Percentiles rank a stretch among this genome's conserved stretches.
Evolutionary conservation across 64 coral and sea anemone genomes (phyloP).

Genomic region (Anthopleura sola): DNA sequence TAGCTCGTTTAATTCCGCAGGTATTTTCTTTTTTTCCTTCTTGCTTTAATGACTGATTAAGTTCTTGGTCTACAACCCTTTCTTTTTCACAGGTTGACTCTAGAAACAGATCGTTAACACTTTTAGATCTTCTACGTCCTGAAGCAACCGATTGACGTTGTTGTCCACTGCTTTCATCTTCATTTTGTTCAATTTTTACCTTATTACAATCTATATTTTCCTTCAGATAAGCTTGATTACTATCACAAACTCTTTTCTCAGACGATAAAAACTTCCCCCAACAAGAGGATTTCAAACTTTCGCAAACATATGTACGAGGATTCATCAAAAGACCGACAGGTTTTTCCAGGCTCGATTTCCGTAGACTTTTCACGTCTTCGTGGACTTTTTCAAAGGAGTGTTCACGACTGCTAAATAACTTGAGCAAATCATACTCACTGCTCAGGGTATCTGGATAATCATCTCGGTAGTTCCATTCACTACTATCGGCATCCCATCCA

Average conservation of each 20-base stretch:
- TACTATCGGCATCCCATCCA: neutral
- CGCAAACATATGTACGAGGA: neutral
- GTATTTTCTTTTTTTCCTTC: neutral
- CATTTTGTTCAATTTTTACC: neutral
- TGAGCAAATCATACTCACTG: neutral
- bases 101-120: neutral
- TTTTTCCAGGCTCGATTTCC: slow-evolving; percentile 1
- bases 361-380: neutral
- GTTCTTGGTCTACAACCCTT: neutral
- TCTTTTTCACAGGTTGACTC: neutral
- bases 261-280: slow-evolving; percentile 1
- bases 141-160: neutral
- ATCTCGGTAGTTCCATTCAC: neutral
- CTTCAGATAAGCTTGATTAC: neutral
- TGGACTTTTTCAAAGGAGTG: neutral
- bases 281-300: neutral
- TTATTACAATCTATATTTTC: neutral
- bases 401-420: slow-evolving; percentile 6
- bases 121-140: neutral
- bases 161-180: neutral
- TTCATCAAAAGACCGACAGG: neutral
- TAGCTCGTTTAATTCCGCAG: neutral
- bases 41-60: neutral
- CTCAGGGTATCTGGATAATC: neutral
- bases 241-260: neutral